Percentiles rank a stretch among this genome's conserved stretches.
These are phyloP conservation scores for Myotis myotis DNA, from an alignment of 2,797 vertebrate species.

Conservation along the genomic window DNA sequence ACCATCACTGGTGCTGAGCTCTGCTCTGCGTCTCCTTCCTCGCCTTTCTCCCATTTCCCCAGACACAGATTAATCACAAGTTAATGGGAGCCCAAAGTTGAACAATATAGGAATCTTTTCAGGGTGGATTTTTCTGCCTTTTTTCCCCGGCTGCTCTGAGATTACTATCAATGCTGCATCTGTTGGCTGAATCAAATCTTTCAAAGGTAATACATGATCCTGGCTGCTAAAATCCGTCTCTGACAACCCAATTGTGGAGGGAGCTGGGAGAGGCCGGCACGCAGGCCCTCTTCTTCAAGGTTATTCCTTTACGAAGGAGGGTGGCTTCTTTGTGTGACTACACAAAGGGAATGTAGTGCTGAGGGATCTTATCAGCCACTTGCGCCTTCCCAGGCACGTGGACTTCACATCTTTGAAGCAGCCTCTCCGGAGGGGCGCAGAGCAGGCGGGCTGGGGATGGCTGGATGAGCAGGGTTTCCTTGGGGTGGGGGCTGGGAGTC, in stretches of 20 bases:
- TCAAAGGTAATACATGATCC: conserved; percentile 75
- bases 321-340: conserved; percentile 50
- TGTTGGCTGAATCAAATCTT: conserved; percentile 81
- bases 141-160: not conserved
- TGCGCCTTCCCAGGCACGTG: not conserved
- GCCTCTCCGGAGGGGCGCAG: not conserved
- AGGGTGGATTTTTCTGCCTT: conserved; percentile 65
- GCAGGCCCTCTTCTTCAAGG: not conserved
- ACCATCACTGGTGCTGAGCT: not conserved
- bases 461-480: not conserved
- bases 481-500: not conserved
- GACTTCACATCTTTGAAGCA: not conserved
- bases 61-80: conserved; percentile 81
- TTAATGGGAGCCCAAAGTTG: conserved; percentile 78
- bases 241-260: conserved; percentile 77
- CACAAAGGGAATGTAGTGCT: not conserved
- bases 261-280: conserved; percentile 11
- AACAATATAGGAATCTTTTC: conserved; percentile 68
- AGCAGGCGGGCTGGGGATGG: not conserved
- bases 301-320: conserved; percentile 56
- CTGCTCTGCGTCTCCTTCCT: not conserved
- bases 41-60: not conserved
- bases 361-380: not conserved
- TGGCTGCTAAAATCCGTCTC: conserved; percentile 70
- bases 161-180: conserved; percentile 70